Evolutionary conservation across 2,888 invertebrate species (phyloP).

Genomic region (Tolmerus cingulatus): DNA sequence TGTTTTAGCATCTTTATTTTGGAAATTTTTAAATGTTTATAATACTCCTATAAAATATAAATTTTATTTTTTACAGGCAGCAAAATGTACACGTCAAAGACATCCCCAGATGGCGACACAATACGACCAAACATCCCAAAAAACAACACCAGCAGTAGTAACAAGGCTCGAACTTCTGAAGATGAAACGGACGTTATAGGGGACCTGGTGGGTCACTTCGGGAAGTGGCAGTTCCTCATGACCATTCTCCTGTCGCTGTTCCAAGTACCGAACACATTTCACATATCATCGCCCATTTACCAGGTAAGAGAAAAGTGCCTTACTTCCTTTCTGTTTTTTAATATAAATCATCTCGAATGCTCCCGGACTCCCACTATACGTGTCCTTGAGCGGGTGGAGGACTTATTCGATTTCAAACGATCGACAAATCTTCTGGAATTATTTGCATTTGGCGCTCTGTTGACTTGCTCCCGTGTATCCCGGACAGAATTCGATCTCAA

Average conservation of each 20-base stretch:
- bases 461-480: background rate
- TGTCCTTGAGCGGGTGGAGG: background rate
- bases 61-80: background rate
- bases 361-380: background rate
- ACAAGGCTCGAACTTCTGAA: conserved; percentile 53
- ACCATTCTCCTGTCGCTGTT: conserved; percentile 78
- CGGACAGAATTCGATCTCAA: background rate
- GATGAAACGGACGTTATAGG: conserved; percentile 73
- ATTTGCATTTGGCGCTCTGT: background rate
- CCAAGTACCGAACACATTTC: conserved; percentile 83
- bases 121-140: conserved; percentile 43
- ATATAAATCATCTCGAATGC: background rate
- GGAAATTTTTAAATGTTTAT: no score
- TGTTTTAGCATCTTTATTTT: no score
- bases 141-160: background rate
- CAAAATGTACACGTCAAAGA: conserved; percentile 60
- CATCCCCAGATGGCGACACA: conserved; percentile 56
- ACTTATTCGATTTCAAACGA: background rate
- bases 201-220: conserved; percentile 75
- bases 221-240: conserved; percentile 78
- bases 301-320: conserved; percentile 64
- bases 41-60: no score
- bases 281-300: conserved; percentile 80
- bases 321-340: background rate
- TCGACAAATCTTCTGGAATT: background rate